Evolutionary conservation across 2,888 invertebrate genomes (phyloP).

Genomic region (Tetragnatha montana): DNA sequence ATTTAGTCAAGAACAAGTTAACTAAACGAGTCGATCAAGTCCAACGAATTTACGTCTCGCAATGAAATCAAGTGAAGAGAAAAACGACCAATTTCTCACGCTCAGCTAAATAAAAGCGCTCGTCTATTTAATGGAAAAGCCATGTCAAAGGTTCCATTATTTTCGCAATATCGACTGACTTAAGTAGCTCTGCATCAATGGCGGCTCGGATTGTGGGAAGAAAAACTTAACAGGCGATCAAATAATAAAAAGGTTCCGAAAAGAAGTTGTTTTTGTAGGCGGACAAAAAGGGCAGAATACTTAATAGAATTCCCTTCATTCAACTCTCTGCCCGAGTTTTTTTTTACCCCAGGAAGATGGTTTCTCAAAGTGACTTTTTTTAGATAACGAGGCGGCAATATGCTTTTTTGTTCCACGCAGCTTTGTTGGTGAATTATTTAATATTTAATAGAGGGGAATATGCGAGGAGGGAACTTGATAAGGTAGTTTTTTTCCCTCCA

Average conservation of each 20-base stretch:
- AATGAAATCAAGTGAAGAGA: background rate
- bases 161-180: conserved; percentile 32
- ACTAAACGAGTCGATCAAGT: background rate
- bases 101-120: conserved; percentile 20
- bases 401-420: background rate
- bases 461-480: background rate
- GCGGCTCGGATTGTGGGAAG: conserved; percentile 9
- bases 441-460: background rate
- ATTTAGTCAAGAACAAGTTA: too few species aligned
- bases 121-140: conserved; percentile 40
- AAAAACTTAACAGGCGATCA: conserved; percentile 4
- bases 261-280: conserved; percentile 2
- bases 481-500: background rate
- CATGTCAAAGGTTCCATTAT: conserved; percentile 40
- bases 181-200: conserved; percentile 29
- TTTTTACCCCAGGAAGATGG: background rate
- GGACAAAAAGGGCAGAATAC: background rate
- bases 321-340: background rate
- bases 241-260: conserved; percentile 5
- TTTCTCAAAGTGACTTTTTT: conserved; percentile 2
- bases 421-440: background rate
- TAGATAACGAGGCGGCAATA: conserved; percentile 6
- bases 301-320: conserved; percentile 11
- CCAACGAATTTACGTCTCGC: background rate
- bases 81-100: background rate